Evolutionary conservation across 2,888 invertebrate genomes (phyloP), one percentile per base, ranked within the genome.

Genomic region (Koerneria pararmatus): DNA sequence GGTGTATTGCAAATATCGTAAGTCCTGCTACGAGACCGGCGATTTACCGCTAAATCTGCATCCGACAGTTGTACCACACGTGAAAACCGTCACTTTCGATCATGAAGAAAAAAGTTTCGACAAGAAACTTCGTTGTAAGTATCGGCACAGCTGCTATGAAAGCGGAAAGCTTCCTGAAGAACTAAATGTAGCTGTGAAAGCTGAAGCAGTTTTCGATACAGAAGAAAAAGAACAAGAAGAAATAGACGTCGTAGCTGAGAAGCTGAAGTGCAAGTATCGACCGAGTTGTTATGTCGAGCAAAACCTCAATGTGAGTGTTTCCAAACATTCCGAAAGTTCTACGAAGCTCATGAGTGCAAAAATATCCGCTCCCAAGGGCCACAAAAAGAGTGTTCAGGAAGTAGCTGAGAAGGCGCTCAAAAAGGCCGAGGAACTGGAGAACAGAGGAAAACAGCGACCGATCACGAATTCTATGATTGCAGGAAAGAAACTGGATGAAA

Each of bases 341-440:
- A 15, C n/a, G 11, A 31, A 11, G 15, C 11, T 63, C 66, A 3
- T 71, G 71, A 58, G 32, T 69, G 8, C 69, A 70, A 54, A n/a
- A n/a, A n/a, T n/a, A n/a, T n/a, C n/a, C n/a, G 71, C 51, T 34
- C 68, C 68, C 6, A 63, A 69, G 19, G 75, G 74, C 58, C 71
- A 73, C 58, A 74, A 74, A 73, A 68, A 68, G 70, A 72, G 69
- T 78, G 62, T 70, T 61, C 74, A 73, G 57, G 71, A 74, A 58
- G 71, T 70, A 57, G 77, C 76, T 27, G 62, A 72, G 56, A 73
- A 73, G 57, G 71, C 70, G 27, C 61, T 77, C 19, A 68, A 70
- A 49, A 67, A 68, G 19, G 78, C 66, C 60, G 76, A 79, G 56
- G 73, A 73, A 51, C 69, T 85, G 79, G 85, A 84, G 80, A 82